Percentiles rank a stretch among this genome's conserved stretches.
phyloP scores from a whole-genome alignment of 2,888 invertebrate species.

The Tribolium freemani region DNA sequence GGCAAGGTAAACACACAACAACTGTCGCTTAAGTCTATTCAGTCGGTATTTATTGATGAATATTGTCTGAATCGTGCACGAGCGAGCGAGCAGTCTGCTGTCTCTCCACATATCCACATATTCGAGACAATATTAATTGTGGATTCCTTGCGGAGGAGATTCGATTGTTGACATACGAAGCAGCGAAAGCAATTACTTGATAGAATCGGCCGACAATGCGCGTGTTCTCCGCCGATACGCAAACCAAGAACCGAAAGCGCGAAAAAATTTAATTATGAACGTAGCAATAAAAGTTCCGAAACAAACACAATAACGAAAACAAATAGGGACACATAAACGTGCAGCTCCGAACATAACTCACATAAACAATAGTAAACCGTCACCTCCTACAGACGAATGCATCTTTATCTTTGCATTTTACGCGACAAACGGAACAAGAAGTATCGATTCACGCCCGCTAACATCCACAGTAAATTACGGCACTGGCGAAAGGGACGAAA shows the following conservation, averaged over 20 bases:
- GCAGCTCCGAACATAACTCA: conserved; percentile 54
- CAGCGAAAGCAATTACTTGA: conserved; percentile 58
- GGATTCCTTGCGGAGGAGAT: conserved; percentile 46
- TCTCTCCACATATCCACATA: conserved; percentile 45
- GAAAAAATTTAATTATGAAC: conserved; percentile 19
- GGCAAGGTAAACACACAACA: conserved; percentile 43
- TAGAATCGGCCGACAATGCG: conserved; percentile 47
- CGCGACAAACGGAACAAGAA: conserved; percentile 55
- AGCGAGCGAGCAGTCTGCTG: neutral
- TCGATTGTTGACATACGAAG: conserved; percentile 56
- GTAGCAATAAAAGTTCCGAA: conserved; percentile 14
- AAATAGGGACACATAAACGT: conserved; percentile 58
- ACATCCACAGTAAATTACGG: conserved; percentile 51
- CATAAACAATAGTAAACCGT: conserved; percentile 56
- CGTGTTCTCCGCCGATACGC: conserved; percentile 38
- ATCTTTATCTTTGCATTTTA: conserved; percentile 56
- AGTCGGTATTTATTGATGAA: conserved; percentile 49
- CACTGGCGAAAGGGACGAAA: conserved; percentile 37
- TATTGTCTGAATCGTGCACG: conserved; percentile 48
- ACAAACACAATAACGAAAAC: conserved; percentile 44
- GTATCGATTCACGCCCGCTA: conserved; percentile 58
- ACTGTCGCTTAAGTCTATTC: conserved; percentile 49
- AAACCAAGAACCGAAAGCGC: conserved; percentile 1
- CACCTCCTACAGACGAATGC: conserved; percentile 58
- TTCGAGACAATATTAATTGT: conserved; percentile 56